Conservation (phyloP, 2,113 vertebrate genomes). For the Petaurus breviceps region DNA sequence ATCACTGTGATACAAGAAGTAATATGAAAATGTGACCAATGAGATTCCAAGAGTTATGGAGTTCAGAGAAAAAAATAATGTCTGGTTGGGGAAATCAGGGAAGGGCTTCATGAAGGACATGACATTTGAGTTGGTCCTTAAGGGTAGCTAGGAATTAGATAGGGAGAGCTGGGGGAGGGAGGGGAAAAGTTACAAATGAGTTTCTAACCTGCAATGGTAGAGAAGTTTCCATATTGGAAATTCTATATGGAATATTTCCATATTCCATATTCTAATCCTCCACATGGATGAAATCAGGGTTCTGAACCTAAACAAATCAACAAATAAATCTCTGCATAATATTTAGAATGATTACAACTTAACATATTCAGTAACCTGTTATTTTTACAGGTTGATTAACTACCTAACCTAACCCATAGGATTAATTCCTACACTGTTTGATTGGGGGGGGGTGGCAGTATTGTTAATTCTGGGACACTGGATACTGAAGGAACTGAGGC, state of each 20-base stretch:
- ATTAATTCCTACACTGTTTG: not conserved
- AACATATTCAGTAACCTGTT: not conserved
- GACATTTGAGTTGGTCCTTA: too few relatives aligned
- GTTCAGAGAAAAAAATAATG: not conserved
- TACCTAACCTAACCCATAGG: not conserved
- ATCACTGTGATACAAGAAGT: not conserved
- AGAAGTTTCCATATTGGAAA: not conserved
- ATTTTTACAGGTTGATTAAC: not conserved
- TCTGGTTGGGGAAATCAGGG: not conserved
- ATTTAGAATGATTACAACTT: not conserved
- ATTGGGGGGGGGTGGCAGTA: too few relatives aligned
- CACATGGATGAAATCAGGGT: not conserved
- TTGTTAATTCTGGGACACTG: not conserved
- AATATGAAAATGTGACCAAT: not conserved
- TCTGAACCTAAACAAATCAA: not conserved
- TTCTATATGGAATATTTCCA: not conserved
- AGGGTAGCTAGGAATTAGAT: too few relatives aligned
- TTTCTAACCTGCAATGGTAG: not conserved
- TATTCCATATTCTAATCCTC: too few relatives aligned
- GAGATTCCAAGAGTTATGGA: not conserved
- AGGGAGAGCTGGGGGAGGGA: not conserved
- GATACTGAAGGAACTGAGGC: not conserved
- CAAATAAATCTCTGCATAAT: not conserved
- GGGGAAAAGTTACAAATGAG: not conserved
- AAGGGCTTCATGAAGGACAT: not conserved